Base-by-base conservation (phyloP, 1,140 invertebrate species). In the Choristoneura fumiferana region DNA sequence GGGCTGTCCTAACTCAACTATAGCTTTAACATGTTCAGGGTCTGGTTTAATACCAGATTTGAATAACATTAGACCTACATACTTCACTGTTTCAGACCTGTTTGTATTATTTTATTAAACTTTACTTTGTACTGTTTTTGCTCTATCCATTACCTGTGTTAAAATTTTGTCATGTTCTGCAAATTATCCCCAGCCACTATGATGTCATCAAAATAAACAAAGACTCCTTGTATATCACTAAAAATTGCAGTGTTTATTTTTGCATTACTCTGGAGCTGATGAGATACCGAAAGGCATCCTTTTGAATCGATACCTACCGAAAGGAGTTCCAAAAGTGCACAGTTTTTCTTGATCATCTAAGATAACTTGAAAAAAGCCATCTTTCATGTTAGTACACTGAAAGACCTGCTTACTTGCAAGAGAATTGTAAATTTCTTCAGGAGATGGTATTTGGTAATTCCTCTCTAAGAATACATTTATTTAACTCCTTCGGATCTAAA, bases 401-500 rank as follows among this genome's bases (percentile, higher is more conserved):
- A n/a, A 71, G 8, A 49, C 9, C 54, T 40, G 54, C 35, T 57
- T 61, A 37, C 57, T 61, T 36, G n/a, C 13, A 29, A 71, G 54
- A 52, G 60, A 62, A 8, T 22, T 18, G n/a, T 15, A 54, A 8
- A 79, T 56, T 40, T 84, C 78, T 33, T 84, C 73, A 18, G 77
- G 62, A 5, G 67, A 76, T n/a, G 67, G 66, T 14, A 81, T 54
- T 14, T 60, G 53, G 61, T 67, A 72, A 55, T 76, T 57, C n/a
- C 62, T 81, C 71, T 57, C 81, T 37, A 40, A 67, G 67, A 8
- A 90, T 81, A 17, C 54, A 65, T 60, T 71, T 71, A 62, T 91
- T 90, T 17, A 90, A 68, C 37, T 88, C 63, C 54, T 57, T 68
- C 10, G 84, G 84, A 54, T 90, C 86, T 8, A 91, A 45, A 65